Conservation (phyloP, 2,113 vertebrate species). For the Scomber scombrus region DNA sequence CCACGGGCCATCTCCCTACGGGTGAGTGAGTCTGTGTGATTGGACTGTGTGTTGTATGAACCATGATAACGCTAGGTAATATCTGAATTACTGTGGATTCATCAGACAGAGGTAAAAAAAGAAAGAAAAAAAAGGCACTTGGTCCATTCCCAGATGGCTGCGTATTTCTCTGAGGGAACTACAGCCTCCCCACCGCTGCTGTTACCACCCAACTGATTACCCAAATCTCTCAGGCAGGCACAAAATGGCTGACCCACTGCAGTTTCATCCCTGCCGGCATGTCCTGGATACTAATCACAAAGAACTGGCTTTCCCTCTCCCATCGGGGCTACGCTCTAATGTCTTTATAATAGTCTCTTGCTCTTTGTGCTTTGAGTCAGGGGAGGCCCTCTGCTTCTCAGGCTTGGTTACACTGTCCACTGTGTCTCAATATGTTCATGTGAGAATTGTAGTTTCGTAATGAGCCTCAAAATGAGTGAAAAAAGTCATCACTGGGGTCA, state of each 20-base stretch:
- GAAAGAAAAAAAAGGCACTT: neutral
- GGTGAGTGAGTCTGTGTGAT: constrained; percentile 82
- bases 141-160: constrained; percentile 36
- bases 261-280: constrained; percentile 32
- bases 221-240: constrained; percentile 37
- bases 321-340: constrained; percentile 30
- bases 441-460: neutral
- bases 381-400: constrained; percentile 28
- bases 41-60: neutral
- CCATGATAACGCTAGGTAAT: neutral
- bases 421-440: neutral
- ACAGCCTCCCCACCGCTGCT: constrained; percentile 22
- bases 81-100: neutral
- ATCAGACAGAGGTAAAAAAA: neutral
- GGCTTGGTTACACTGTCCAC: neutral
- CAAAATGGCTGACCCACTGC: constrained; percentile 58
- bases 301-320: constrained; percentile 28
- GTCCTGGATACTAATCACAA: constrained; percentile 61
- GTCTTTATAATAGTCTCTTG: constrained; percentile 34
- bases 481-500: too few relatives aligned
- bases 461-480: neutral
- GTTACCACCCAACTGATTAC: constrained; percentile 44
- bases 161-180: constrained; percentile 34
- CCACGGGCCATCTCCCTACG: constrained; percentile 95
- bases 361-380: constrained; percentile 19